These are phyloP conservation scores for Pristionchus mayeri DNA, from an alignment of 2,888 invertebrate species.

Conservation along the genomic window DNA sequence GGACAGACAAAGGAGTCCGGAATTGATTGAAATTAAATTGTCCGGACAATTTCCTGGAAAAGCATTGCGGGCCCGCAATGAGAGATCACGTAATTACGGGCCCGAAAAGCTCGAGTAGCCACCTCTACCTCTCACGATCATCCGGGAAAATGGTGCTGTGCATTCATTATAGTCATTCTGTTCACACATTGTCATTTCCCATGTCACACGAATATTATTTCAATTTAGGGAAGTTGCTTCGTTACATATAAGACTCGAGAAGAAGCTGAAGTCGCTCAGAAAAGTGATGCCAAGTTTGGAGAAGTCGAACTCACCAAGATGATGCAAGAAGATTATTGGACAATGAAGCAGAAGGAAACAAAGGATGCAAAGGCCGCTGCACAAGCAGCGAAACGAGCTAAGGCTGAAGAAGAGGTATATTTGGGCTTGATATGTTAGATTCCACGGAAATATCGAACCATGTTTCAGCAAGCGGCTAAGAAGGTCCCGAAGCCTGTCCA, in stretches of 20 bases:
- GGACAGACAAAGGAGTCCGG: too few relatives aligned
- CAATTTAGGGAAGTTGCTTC: constrained; percentile 89
- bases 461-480: constrained; percentile 53
- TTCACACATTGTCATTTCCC: too few relatives aligned
- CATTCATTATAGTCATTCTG: too few relatives aligned
- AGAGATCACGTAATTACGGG: too few relatives aligned
- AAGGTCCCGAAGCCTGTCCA: constrained; percentile 58
- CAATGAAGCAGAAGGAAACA: constrained; percentile 64
- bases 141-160: too few relatives aligned
- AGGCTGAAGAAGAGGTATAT: constrained; percentile 1
- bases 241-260: constrained; percentile 88
- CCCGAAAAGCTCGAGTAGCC: too few relatives aligned
- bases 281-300: constrained; percentile 84
- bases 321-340: constrained; percentile 75
- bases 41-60: too few relatives aligned
- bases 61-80: too few relatives aligned
- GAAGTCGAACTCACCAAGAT: constrained; percentile 75
- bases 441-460: too few relatives aligned
- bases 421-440: background rate
- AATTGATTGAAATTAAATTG: too few relatives aligned
- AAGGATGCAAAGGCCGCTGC: constrained; percentile 59
- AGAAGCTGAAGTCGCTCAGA: constrained; percentile 85
- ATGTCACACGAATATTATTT: too few relatives aligned
- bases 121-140: too few relatives aligned
- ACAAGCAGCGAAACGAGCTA: constrained; percentile 36